phyloP scores from a whole-genome alignment of 2,113 vertebrate species.

The Odocoileus hemionus region DNA sequence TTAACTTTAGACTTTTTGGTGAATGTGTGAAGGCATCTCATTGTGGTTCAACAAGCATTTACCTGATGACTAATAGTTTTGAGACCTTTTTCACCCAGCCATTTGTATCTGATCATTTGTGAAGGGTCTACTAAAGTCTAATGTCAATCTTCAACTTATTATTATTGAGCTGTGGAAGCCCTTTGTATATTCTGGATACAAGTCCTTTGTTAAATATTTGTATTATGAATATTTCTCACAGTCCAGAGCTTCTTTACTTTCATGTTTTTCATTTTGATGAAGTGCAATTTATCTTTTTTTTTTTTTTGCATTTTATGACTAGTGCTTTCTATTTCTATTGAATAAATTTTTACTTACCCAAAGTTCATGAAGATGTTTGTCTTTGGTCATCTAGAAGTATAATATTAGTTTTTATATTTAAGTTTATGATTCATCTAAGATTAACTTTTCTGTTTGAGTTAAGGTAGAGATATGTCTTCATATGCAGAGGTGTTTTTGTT shows the following conservation, averaged over 20 bases:
- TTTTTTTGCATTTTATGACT: not conserved
- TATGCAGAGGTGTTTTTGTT: not conserved
- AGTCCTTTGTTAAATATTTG: not conserved
- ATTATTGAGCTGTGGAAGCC: not conserved
- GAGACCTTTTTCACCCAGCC: not conserved
- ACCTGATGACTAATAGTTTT: not conserved
- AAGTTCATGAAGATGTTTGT: not conserved
- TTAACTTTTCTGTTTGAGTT: not conserved
- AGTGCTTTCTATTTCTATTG: not conserved
- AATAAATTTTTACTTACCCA: not conserved
- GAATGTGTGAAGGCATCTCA: not conserved
- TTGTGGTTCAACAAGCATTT: not conserved
- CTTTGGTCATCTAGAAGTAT: not conserved
- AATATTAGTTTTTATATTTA: constrained; percentile 13
- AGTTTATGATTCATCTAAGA: not conserved
- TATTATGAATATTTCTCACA: not conserved
- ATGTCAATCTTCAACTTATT: not conserved
- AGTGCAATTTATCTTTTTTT: not conserved
- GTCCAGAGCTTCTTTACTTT: not conserved
- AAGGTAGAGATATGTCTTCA: not conserved
- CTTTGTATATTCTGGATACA: not conserved
- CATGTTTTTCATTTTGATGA: constrained; percentile 11
- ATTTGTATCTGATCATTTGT: not conserved
- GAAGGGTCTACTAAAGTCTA: not conserved
- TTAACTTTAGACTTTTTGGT: not conserved